Base-by-base conservation (phyloP, 2,888 invertebrate species). In the Pogonocherus hispidulus region DNA sequence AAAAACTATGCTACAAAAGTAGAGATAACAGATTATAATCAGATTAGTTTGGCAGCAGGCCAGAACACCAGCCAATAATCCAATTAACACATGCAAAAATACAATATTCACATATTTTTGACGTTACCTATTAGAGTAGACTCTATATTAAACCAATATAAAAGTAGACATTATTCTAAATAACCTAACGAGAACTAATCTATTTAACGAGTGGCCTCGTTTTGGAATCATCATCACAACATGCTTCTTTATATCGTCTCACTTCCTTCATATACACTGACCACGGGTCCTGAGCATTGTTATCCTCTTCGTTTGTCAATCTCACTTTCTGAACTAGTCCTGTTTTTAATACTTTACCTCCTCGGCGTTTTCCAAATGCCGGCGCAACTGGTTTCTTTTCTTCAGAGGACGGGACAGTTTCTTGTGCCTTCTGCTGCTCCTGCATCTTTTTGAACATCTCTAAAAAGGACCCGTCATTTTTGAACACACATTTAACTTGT, bases 251-350 rank as follows among this genome's bases (percentile, higher is more conserved):
- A 84, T 97, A 97, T 82, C 94, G 94, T 82, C 95, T 93, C 16
- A 97, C 97, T 89, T 97, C 97, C 70, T 94, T 94, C 91, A 97
- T 92, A 83, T 97, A 97, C 22, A 95, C 89, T 0, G 96, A 93
- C 97, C 97, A 97, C 11, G 96, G 95, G 85, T 97, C 96, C 82
- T 93, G 94, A 0, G 92, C 91, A 18, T 89, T 88, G 75, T 91
- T 91, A 0, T 86, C 88, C 76, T 90, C 90, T 77, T 91, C 91
- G 60, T 88, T 89, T 16, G 87, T 86, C 19, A 90, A 89, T 83
- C 93, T 93, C 52, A 91, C 90, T 83, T 97, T 97, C 80, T 95
- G 94, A 44, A 97, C 96, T 83, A 96, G 88, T 44, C 96, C 96
- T 52, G 96, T 96, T 86, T 96, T 96, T 16, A 97, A 87, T 55